phyloP scores from a whole-genome alignment of 2,888 invertebrate species.

The Tromatobia lineatoria region DNA sequence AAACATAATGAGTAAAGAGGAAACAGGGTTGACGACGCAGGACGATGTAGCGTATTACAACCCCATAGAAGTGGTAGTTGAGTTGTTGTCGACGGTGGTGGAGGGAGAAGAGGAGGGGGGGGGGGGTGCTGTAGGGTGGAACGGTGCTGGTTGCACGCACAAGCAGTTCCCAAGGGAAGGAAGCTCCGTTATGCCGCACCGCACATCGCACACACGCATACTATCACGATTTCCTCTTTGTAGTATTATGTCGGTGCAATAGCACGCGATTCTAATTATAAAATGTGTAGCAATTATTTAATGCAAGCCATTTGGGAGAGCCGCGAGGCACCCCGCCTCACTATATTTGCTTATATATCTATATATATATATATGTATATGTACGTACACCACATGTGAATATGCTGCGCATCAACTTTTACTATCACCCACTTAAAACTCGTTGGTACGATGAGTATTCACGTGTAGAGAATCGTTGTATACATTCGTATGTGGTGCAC shows the following conservation, averaged over 20 bases:
- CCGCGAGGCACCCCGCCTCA: slow-evolving; percentile 47
- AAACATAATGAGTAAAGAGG: slow-evolving; percentile 43
- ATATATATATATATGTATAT: slow-evolving; percentile 10
- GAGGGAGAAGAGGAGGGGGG: not conserved
- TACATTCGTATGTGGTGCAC: slow-evolving; percentile 59
- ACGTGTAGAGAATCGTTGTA: slow-evolving; percentile 61
- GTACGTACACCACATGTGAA: not conserved
- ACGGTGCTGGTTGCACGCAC: slow-evolving; percentile 67
- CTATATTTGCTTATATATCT: slow-evolving; percentile 27
- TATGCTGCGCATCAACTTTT: slow-evolving; percentile 43
- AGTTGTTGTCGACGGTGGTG: slow-evolving; percentile 48
- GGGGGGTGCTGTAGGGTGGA: slow-evolving; percentile 56
- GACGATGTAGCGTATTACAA: slow-evolving; percentile 46
- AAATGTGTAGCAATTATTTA: slow-evolving; percentile 73
- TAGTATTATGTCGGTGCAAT: slow-evolving; percentile 59
- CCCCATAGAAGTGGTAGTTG: slow-evolving; percentile 59
- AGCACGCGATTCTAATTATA: slow-evolving; percentile 73
- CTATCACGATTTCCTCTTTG: slow-evolving; percentile 48
- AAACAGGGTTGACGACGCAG: slow-evolving; percentile 42
- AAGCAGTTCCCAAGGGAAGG: slow-evolving; percentile 60
- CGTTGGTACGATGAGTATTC: slow-evolving; percentile 28
- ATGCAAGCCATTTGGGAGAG: slow-evolving; percentile 67
- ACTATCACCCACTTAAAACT: slow-evolving; percentile 8
- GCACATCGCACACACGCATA: slow-evolving; percentile 41
- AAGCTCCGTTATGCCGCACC: slow-evolving; percentile 63